These are phyloP conservation scores for Epirrhoe alternata DNA, from an alignment of 2,888 invertebrate genomes.

Conservation along the genomic window DNA sequence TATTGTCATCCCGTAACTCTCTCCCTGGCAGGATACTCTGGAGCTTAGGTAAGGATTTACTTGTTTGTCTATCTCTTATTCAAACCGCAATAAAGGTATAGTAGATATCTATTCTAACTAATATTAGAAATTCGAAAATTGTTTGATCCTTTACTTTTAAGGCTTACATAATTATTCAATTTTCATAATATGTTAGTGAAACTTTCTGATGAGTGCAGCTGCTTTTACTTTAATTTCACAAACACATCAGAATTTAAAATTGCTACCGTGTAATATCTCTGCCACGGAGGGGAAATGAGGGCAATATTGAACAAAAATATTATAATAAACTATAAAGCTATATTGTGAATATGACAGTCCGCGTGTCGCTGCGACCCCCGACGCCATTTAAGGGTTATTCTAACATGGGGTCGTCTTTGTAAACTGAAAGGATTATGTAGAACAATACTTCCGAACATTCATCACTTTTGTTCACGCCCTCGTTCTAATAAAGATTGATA, in stretches of 20 bases:
- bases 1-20: slow-evolving; percentile 68
- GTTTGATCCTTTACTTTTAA: too few species aligned
- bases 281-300: slow-evolving; percentile 61
- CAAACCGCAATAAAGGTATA: neutral
- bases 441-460: slow-evolving; percentile 75
- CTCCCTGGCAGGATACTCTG: slow-evolving; percentile 10
- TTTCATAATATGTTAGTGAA: too few species aligned
- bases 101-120: too few species aligned
- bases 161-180: too few species aligned
- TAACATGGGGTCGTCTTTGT: slow-evolving; percentile 75
- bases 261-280: slow-evolving; percentile 49
- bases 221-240: neutral
- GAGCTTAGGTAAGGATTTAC: slow-evolving; percentile 9
- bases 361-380: slow-evolving; percentile 72
- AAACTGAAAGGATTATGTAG: slow-evolving; percentile 77
- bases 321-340: slow-evolving; percentile 80
- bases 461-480: slow-evolving; percentile 73
- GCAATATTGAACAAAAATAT: slow-evolving; percentile 79
- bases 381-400: slow-evolving; percentile 73
- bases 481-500: slow-evolving; percentile 68
- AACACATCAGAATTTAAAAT: slow-evolving; percentile 32
- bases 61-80: neutral
- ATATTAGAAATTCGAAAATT: too few species aligned
- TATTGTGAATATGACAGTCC: slow-evolving; percentile 82
- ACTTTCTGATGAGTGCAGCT: neutral